Base-by-base conservation (phyloP, 2,113 vertebrate species). In the Tylochromis polylepis region DNA sequence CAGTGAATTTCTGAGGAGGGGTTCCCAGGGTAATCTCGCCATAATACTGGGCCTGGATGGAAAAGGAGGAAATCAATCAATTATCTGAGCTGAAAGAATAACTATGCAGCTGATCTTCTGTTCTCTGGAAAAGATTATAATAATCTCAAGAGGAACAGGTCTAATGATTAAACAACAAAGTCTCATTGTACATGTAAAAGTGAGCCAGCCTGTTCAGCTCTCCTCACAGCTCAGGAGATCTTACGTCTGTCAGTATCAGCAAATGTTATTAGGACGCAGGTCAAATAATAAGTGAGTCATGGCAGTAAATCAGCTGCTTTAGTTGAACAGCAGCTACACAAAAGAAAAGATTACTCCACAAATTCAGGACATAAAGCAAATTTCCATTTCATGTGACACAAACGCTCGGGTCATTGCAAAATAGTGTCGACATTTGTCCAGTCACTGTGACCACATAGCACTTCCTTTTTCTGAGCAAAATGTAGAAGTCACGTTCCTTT, bases 1-100 rank as follows among this genome's bases (percentile, higher is more conserved):
- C 98, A 0, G 97, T 98, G 95, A 99, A 99, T 60, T 62, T 86
- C 95, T 99, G 99, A 0, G 96, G 95, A 0, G 99, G 99, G 0
- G 97, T 98, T 0, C 99, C 98, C 0, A 99, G 97, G 59, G 97
- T 86, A 0, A 99, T 99, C 89, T 95, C 95, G 0, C 99, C 99
- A 0, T 96, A 99, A 94, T 99, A 99, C 95, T 99, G 99, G 11
- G 99, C 99, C 99, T 99, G 93, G 11, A 75, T 15, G 57, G 34
- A 29, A 78, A 49, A 22, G 15, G 51, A 18, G 51, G 8, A 11
- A 67, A 27, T 29, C 6, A 9, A 57, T 24, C 3, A 43, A n/a
- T 15, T 9, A 29, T 11, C 6, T 43, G 12, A 56, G 34, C 4
- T n/a, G 72, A 53, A 53, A 77, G 46, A 53, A 53, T 49, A 77